These are phyloP conservation scores for Delphinus delphis DNA, from an alignment of 2,113 vertebrate species.

Conservation along the genomic window DNA sequence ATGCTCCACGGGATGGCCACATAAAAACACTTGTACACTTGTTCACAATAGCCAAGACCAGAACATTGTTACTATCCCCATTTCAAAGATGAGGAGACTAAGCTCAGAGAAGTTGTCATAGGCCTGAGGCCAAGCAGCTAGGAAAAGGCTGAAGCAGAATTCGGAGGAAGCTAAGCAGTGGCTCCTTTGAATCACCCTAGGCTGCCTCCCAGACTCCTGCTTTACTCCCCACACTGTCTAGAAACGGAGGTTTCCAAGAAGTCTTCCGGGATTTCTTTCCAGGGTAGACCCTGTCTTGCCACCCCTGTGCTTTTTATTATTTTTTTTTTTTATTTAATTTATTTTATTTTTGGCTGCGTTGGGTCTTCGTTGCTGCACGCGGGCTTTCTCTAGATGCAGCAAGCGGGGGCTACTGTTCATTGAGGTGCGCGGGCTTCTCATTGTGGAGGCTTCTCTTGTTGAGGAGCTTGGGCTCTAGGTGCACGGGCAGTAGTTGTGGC, in stretches of 20 bases:
- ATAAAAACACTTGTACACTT: background rate
- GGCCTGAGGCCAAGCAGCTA: background rate
- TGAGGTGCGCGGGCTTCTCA: too few species aligned
- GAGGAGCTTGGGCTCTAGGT: too few species aligned
- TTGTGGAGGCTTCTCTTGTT: too few species aligned
- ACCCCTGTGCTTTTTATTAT: background rate
- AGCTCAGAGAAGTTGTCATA: background rate
- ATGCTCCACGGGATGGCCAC: background rate
- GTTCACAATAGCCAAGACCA: background rate
- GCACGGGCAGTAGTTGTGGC: too few species aligned
- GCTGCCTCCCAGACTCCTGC: background rate
- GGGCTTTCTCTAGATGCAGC: too few species aligned
- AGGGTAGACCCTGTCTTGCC: background rate
- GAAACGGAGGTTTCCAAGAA: background rate
- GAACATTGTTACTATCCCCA: background rate
- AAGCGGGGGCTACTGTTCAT: too few species aligned
- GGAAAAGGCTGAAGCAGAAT: background rate
- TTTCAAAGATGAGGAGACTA: constrained; percentile 15
- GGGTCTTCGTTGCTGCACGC: too few species aligned
- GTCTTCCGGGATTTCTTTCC: background rate
- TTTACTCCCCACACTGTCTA: background rate
- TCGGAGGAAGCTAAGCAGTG: background rate
- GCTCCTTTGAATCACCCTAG: background rate
- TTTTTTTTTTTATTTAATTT: too few species aligned
- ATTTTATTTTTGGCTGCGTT: too few species aligned